These are phyloP conservation scores for Tanypteryx hageni DNA, from an alignment of 2,888 invertebrate genomes.

Conservation along the genomic window DNA sequence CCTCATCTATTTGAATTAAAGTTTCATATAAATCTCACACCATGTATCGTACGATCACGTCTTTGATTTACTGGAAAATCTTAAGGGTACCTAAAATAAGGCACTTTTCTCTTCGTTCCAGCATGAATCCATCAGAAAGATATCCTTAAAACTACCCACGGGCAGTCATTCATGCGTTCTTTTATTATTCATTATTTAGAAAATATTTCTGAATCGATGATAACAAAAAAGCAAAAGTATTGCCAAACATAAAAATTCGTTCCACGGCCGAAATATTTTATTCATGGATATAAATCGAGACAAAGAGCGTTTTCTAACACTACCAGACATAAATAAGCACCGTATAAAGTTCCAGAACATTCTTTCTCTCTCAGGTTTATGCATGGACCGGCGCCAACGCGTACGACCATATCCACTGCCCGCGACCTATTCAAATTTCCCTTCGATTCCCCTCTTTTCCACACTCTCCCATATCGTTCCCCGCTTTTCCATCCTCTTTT, in stretches of 20 bases:
- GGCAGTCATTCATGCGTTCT: too few relatives aligned
- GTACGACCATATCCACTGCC: not conserved
- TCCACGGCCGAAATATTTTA: not conserved
- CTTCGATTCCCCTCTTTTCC: constrained; percentile 1
- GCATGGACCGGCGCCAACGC: not conserved
- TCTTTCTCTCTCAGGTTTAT: not conserved
- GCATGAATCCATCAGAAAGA: too few relatives aligned
- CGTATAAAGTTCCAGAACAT: not conserved
- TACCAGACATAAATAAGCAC: not conserved
- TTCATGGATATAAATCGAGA: not conserved
- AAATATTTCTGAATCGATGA: not conserved
- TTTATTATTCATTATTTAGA: not conserved
- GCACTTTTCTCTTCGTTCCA: too few relatives aligned
- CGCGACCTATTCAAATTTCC: constrained; percentile 21
- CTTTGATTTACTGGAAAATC: too few relatives aligned
- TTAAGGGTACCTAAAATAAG: too few relatives aligned
- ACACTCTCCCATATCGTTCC: constrained; percentile 12
- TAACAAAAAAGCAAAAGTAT: not conserved
- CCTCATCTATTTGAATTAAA: too few relatives aligned
- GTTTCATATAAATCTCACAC: too few relatives aligned
- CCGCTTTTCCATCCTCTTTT: not conserved
- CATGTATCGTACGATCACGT: too few relatives aligned
- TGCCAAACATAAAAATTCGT: not conserved
- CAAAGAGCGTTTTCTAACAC: not conserved
- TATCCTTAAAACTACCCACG: too few relatives aligned